Evolutionary conservation across 2,113 vertebrate species (phyloP), one percentile per base, ranked within the genome.

Genomic region (Acanthochromis polyacanthus): DNA sequence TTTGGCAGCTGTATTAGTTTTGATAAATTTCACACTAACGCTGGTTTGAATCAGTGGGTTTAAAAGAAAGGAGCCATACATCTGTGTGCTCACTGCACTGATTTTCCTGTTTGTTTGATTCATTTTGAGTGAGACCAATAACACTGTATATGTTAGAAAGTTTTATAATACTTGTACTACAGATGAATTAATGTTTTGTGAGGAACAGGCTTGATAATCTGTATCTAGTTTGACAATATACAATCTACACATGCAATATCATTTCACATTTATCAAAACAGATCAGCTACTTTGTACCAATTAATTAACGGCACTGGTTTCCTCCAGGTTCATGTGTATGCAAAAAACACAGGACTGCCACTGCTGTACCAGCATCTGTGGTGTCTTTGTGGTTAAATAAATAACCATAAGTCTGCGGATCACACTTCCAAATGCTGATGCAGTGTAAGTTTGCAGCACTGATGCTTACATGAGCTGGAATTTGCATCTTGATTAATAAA

Each of bases 401-500:
- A 56, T 50, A 76, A 68, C 20, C 36, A 58, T 14, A 59, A 64
- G 63, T 45, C 22, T 12, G 14, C 48, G 48, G 59, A 74, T 71
- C 36, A 30, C 28, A 60, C 32, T 62, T 38, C 51, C 50, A 7
- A 30, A 10, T 10, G 8, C 53, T 60, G 61, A 60, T 32, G 19
- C 22, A 22, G 50, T 55, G 36, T 30, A 59, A n/a, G 50, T 80
- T 62, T 80, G 57, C 20, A 56, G 57, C 61, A 43, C 17, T 71
- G 22, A 55, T 50, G 50, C 56, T 63, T 51, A 62, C 66, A 84
- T 30, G 58, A 2, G 20, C 5, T 0, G 50, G 50, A 17, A 62
- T 61, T 46, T 65, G 43, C 46, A 66, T 59, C 17, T 52, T 71
- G 20, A 74, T 84, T 23, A 80, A 87, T 84, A 78, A 77, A 82